These are phyloP conservation scores for Drosophila sucinea DNA, from an alignment of 1,140 invertebrate species.

Conservation along the genomic window DNA sequence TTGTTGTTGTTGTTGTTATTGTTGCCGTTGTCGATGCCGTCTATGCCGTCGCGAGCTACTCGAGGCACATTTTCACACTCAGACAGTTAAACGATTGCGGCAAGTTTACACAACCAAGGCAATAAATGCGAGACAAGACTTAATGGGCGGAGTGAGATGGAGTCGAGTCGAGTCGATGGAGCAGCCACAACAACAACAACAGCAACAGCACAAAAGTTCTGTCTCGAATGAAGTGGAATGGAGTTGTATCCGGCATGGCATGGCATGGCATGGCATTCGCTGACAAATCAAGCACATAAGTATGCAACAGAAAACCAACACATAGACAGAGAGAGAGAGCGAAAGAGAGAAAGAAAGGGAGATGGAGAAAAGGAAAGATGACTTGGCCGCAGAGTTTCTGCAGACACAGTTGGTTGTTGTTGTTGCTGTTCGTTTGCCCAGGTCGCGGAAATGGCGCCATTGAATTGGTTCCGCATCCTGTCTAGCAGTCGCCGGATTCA, in stretches of 20 bases:
- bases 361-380: slow-evolving; percentile 28
- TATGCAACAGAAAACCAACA: slow-evolving; percentile 28
- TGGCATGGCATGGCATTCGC: neutral
- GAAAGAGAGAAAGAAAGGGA: neutral
- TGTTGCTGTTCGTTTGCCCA: slow-evolving; percentile 5
- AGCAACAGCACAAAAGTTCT: slow-evolving; percentile 5
- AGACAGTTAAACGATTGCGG: slow-evolving; percentile 50
- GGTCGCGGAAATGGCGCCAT: slow-evolving; percentile 52
- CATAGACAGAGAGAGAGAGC: neutral
- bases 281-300: slow-evolving; percentile 28
- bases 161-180: neutral
- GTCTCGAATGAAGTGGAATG: neutral
- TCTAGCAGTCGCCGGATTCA: slow-evolving; percentile 27
- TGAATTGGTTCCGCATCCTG: slow-evolving; percentile 61
- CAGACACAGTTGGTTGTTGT: slow-evolving; percentile 35
- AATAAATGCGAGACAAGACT: slow-evolving; percentile 15
- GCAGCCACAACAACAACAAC: neutral
- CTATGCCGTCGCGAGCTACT: neutral
- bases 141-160: neutral
- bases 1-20: too few species aligned
- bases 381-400: slow-evolving; percentile 52
- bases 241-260: slow-evolving; percentile 1
- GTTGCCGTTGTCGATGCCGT: neutral
- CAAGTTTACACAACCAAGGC: slow-evolving; percentile 32
- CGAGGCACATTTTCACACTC: slow-evolving; percentile 13